Percentiles rank a stretch among this genome's conserved stretches.
Conservation (phyloP, 1,140 invertebrate genomes). For the Nasonia vitripennis region DNA sequence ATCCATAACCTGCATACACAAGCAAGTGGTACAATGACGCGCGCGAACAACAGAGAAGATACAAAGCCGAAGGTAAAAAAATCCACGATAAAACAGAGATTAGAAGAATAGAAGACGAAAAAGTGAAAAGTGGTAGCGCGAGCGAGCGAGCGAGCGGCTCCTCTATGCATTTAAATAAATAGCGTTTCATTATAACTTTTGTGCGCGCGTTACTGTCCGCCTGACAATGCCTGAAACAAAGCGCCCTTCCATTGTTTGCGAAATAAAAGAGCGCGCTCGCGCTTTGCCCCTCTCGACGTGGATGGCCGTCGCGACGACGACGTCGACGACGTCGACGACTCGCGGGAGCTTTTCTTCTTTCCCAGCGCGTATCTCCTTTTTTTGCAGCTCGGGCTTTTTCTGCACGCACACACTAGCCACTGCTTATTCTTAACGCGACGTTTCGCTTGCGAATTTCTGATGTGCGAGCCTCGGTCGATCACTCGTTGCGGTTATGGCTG, state of each 20-base stretch:
- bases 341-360: slow-evolving; percentile 2
- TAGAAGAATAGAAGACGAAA: slow-evolving; percentile 35
- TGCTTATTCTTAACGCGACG: not conserved
- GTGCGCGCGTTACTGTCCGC: slow-evolving; percentile 70
- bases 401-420: not conserved
- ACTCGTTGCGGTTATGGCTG: not conserved
- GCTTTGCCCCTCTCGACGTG: slow-evolving; percentile 1
- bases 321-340: not conserved
- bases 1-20: not conserved
- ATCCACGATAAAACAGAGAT: slow-evolving; percentile 11
- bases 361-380: not conserved
- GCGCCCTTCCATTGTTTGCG: slow-evolving; percentile 70
- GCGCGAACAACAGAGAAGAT: slow-evolving; percentile 10
- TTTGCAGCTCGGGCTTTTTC: not conserved
- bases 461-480: not conserved
- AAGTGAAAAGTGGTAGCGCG: slow-evolving; percentile 40
- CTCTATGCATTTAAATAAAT: slow-evolving; percentile 73
- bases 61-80: slow-evolving; percentile 4
- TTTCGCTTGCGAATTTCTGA: too few species aligned
- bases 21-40: not conserved
- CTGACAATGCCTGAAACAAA: slow-evolving; percentile 74
- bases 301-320: not conserved
- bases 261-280: slow-evolving; percentile 66
- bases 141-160: slow-evolving; percentile 47
- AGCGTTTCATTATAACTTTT: slow-evolving; percentile 75